Conservation (phyloP, 2,888 invertebrate species). For the Cryptocephalus moraei region DNA sequence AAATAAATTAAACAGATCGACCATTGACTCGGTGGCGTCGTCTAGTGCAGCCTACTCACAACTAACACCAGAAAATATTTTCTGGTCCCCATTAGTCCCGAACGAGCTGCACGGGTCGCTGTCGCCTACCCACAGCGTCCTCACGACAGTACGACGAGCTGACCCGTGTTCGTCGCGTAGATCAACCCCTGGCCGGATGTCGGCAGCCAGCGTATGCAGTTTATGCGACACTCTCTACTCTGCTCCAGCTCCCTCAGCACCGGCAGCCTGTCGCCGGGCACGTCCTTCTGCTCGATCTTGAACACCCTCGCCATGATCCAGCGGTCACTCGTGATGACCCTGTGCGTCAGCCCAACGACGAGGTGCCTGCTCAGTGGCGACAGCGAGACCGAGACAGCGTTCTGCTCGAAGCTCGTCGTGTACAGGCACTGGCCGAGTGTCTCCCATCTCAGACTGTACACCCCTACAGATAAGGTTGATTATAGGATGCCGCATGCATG, state of each 20-base stretch:
- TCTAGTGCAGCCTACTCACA: no score
- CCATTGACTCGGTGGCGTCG: no score
- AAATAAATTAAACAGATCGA: no score
- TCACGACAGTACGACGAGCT: constrained; percentile 43
- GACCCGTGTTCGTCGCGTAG: constrained; percentile 78
- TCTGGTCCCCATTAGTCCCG: no score
- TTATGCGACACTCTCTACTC: constrained; percentile 51
- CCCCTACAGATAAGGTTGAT: constrained; percentile 40
- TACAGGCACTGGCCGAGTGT: constrained; percentile 68
- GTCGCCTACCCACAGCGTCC: no score
- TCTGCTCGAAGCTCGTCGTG: constrained; percentile 65
- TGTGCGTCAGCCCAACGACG: constrained; percentile 68
- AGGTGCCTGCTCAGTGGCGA: constrained; percentile 74
- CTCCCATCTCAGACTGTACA: constrained; percentile 69
- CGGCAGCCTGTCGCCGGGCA: constrained; percentile 34
- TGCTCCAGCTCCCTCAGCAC: constrained; percentile 58
- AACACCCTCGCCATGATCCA: constrained; percentile 38
- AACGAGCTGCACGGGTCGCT: no score
- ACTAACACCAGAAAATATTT: no score
- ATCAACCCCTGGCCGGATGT: constrained; percentile 74
- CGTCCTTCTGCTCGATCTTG: constrained; percentile 33
- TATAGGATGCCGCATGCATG: background rate
- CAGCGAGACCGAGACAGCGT: constrained; percentile 74
- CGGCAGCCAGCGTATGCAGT: constrained; percentile 79
- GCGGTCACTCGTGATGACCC: constrained; percentile 45